Conservation (phyloP, 2,113 vertebrate species). For the Podarcis muralis region DNA sequence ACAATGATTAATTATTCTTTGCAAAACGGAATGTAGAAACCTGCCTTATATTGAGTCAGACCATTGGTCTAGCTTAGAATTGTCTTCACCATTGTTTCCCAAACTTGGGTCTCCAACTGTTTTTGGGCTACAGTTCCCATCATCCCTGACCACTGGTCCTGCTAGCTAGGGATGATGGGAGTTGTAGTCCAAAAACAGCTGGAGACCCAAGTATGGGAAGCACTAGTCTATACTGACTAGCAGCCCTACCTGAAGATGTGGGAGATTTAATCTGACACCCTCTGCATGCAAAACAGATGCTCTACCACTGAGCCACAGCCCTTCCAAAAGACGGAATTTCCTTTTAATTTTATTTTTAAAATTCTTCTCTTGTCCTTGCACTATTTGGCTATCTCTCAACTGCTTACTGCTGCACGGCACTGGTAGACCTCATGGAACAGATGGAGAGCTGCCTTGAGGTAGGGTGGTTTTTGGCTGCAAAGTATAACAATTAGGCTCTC, state of each 20-base stretch:
- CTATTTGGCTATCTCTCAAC: neutral
- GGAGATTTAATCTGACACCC: too few species aligned
- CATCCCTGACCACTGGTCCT: too few species aligned
- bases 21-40: neutral
- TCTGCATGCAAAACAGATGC: too few species aligned
- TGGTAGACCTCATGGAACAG: neutral
- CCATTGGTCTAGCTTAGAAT: neutral
- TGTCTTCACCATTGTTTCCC: too few species aligned
- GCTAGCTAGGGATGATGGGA: too few species aligned
- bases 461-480: constrained; percentile 56
- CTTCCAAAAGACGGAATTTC: neutral
- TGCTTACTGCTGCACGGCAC: neutral
- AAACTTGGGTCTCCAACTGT: too few species aligned
- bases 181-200: too few species aligned
- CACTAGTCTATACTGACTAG: too few species aligned
- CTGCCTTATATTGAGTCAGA: neutral
- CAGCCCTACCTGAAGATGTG: too few species aligned
- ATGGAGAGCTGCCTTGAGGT: constrained; percentile 57
- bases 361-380: neutral
- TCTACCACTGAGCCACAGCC: too few species aligned
- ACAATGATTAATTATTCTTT: neutral
- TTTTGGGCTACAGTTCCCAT: too few species aligned
- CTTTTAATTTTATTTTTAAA: neutral
- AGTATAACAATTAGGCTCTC: constrained; percentile 47
- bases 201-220: too few species aligned